Evolutionary conservation across 2,888 invertebrate species (phyloP), one percentile per base, ranked within the genome.

Genomic region (Drosophila histrio): DNA sequence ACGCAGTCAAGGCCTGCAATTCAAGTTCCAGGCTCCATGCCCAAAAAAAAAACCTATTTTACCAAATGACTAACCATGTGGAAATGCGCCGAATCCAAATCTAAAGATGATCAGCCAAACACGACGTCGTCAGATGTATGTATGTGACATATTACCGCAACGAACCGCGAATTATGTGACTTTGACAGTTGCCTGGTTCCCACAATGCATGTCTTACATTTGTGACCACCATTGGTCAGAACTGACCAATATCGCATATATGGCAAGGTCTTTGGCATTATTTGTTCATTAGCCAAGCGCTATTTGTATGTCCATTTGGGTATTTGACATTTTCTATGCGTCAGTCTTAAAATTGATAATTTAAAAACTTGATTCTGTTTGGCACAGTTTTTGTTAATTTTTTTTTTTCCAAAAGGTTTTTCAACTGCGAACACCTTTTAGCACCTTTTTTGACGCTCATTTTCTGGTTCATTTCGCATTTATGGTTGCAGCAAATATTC

Each of bases 61-160:
- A 57, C 68, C 87, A 83, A 70, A 67, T 87, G 89, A 78, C 73
- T 78, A 77, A 72, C 89, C 89, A 88, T 71, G 88, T 87, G 88
- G 80, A 89, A 89, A 89, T 78, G 69, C 47, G 22, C 13, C 58
- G 53, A 60, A 54, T 58, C 30, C 59, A 56, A 76, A 62, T 62
- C 44, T 36, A 38, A 39, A 50, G 41, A 64, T 60, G 63, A 61
- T 60, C 63, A 57, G 44, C 60, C 69, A 57, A 64, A 60, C 62
- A 66, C 72, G 56, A 63, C 59, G 59, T 46, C 41, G 61, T 47
- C 38, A 52, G n/a, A n/a, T n/a, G n/a, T 19, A 6, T 47, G 46
- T 24, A 28, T 32, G 52, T 53, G 41, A 60, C 60, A 60, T 43
- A 44, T 60, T 19, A 58, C 67, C 67, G 49, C 56, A 64, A 19